These are phyloP conservation scores for Thermophis baileyi DNA, from an alignment of 2,113 vertebrate genomes.

Conservation along the genomic window DNA sequence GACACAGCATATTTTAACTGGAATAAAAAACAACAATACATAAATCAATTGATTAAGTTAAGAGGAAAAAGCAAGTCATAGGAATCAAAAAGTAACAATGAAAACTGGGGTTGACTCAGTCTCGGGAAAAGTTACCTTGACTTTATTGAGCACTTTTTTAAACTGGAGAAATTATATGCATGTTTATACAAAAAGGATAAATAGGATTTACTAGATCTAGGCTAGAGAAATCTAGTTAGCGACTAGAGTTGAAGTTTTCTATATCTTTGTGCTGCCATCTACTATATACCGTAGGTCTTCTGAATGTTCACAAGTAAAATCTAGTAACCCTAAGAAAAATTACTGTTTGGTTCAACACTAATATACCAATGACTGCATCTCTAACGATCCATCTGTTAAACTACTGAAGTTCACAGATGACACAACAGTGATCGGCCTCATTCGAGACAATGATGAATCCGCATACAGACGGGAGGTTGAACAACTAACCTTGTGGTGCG, in stretches of 20 bases:
- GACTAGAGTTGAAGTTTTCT: neutral
- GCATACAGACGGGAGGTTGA: too few species aligned
- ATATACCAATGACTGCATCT: too few species aligned
- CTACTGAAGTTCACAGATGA: too few species aligned
- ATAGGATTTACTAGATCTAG: neutral
- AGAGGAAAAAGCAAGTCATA: neutral
- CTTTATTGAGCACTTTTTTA: neutral
- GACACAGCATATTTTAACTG: neutral
- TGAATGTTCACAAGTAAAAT: neutral
- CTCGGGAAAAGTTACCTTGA: neutral
- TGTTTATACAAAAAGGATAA: neutral
- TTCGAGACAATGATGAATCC: too few species aligned
- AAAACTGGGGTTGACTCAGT: neutral
- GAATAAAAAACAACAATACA: neutral
- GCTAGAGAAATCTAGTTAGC: neutral
- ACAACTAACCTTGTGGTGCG: too few species aligned
- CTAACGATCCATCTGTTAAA: too few species aligned
- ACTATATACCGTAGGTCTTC: neutral
- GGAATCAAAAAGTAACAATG: neutral
- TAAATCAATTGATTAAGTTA: neutral
- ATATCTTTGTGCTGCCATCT: neutral
- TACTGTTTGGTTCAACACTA: neutral
- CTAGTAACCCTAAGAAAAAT: neutral
- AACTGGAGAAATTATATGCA: neutral
- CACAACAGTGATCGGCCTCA: too few species aligned